These are phyloP conservation scores for Erythrolamprus reginae DNA, from an alignment of 2,113 vertebrate genomes.

Conservation along the genomic window DNA sequence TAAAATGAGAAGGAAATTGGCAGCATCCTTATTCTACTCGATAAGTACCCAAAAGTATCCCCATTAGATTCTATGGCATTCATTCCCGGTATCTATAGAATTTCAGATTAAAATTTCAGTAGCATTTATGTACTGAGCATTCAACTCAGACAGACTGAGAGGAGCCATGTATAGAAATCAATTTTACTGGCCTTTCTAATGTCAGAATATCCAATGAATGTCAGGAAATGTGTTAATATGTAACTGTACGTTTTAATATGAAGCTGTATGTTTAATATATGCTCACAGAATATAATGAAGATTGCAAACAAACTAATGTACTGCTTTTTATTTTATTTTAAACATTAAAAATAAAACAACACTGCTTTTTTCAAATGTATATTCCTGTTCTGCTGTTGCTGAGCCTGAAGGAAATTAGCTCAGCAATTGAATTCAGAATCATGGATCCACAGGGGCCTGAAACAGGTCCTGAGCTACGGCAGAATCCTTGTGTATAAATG, in stretches of 20 bases:
- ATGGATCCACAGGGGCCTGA: neutral
- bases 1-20: neutral
- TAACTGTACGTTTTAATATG: neutral
- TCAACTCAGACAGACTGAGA: neutral
- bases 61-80: neutral
- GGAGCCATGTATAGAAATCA: neutral
- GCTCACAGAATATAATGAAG: neutral
- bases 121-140: neutral
- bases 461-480: neutral
- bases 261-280: neutral
- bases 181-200: neutral
- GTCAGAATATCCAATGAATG: neutral
- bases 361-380: neutral
- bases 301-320: neutral
- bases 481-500: neutral
- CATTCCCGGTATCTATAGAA: neutral
- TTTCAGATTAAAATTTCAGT: neutral
- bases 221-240: neutral
- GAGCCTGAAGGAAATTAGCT: neutral
- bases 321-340: neutral
- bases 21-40: neutral
- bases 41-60: neutral
- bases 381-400: neutral
- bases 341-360: neutral
- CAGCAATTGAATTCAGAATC: neutral